A percentile compares a stretch with the other conserved stretches of the same genome.
These are phyloP conservation scores for Drymonia ruficornis DNA, from an alignment of 2,888 invertebrate species.

Conservation along the genomic window DNA sequence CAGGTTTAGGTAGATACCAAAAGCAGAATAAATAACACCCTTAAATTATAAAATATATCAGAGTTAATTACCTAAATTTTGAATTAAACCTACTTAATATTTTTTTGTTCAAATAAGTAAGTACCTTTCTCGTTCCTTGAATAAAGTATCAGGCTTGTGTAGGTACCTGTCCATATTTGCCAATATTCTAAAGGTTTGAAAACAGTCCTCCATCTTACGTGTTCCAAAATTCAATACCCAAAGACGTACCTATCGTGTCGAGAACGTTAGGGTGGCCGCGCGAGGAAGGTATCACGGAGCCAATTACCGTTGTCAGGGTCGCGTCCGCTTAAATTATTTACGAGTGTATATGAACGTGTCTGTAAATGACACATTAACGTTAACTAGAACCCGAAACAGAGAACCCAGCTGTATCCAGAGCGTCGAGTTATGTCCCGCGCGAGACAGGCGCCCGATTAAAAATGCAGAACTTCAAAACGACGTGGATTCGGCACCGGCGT, in stretches of 20 bases:
- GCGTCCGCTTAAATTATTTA: constrained; percentile 74
- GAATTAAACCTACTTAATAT: too few species aligned
- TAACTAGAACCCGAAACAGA: constrained; percentile 82
- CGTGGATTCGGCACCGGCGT: constrained; percentile 71
- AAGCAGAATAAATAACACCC: too few species aligned
- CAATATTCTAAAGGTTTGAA: neutral
- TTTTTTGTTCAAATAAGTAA: too few species aligned
- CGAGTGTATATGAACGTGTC: constrained; percentile 75
- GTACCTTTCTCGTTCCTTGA: neutral
- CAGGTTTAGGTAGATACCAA: too few species aligned
- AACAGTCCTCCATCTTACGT: constrained; percentile 5
- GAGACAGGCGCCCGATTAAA: constrained; percentile 81
- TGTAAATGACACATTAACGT: constrained; percentile 80
- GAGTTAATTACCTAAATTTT: too few species aligned
- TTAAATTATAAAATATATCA: too few species aligned
- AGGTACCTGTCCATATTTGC: neutral
- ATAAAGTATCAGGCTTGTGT: neutral
- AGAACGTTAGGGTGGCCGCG: constrained; percentile 9
- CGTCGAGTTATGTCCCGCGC: constrained; percentile 82
- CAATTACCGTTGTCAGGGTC: constrained; percentile 60
- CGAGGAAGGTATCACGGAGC: constrained; percentile 40
- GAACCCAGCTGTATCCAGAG: constrained; percentile 77
- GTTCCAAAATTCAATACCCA: constrained; percentile 30
- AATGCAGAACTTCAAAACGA: constrained; percentile 81
- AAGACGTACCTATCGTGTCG: constrained; percentile 17